Evolutionary conservation across 2,888 invertebrate genomes (phyloP).

Genomic region (Apamea anceps): DNA sequence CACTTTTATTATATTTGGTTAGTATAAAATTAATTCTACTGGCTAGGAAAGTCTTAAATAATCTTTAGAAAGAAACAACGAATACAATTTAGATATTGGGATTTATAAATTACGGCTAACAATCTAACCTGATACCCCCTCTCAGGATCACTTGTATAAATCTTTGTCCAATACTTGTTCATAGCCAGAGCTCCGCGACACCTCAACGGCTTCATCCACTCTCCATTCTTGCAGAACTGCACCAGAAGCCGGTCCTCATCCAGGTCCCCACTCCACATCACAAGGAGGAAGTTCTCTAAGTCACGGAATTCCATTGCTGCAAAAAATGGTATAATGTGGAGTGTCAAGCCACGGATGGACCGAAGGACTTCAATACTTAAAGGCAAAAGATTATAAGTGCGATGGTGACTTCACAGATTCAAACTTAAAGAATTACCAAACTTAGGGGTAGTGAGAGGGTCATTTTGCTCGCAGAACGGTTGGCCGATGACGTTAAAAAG

Average conservation of each 20-base stretch:
- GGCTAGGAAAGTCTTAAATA: not conserved
- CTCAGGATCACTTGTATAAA: slow-evolving; percentile 93
- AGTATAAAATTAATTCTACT: not conserved
- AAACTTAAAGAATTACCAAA: not conserved
- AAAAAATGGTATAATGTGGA: not conserved
- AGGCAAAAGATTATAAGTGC: not conserved
- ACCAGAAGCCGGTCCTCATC: slow-evolving; percentile 94
- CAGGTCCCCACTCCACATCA: slow-evolving; percentile 95
- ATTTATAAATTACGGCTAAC: not conserved
- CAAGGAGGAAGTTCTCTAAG: slow-evolving; percentile 92
- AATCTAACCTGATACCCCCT: slow-evolving; percentile 90
- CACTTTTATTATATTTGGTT: not conserved
- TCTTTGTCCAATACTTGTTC: slow-evolving; percentile 91
- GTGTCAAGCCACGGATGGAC: not conserved
- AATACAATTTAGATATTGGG: not conserved
- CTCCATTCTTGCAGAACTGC: slow-evolving; percentile 90
- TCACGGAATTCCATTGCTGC: slow-evolving; percentile 93
- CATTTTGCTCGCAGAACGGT: not conserved
- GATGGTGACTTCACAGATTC: not conserved
- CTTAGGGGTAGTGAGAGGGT: not conserved
- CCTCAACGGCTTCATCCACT: slow-evolving; percentile 89
- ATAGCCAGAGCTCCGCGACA: slow-evolving; percentile 93
- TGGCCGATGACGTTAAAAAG: not conserved
- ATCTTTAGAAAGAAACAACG: not conserved
- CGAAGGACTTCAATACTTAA: not conserved